These are phyloP conservation scores for Atherix ibis DNA, from an alignment of 2,888 invertebrate genomes.

Conservation along the genomic window DNA sequence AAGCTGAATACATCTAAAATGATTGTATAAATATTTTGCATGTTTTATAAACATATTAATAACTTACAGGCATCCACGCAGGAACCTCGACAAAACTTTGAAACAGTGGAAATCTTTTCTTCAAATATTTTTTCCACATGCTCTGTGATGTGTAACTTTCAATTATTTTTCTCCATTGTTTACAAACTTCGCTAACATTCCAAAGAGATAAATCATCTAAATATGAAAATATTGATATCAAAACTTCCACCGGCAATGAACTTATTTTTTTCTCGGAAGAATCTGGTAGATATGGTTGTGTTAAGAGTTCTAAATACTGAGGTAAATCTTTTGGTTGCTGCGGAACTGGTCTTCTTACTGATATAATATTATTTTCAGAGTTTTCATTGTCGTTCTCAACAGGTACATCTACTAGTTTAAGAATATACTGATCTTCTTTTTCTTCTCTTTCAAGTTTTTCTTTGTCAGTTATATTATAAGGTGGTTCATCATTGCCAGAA, in stretches of 20 bases:
- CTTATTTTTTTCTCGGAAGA: constrained; percentile 17
- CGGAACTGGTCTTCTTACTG: constrained; percentile 13
- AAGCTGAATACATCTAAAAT: constrained; percentile 44
- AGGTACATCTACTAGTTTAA: not conserved
- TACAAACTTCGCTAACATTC: constrained; percentile 75
- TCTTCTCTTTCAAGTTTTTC: constrained; percentile 18
- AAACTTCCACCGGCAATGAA: constrained; percentile 40
- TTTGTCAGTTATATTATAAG: constrained; percentile 21
- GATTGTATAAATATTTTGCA: constrained; percentile 11
- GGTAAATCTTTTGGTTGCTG: constrained; percentile 23
- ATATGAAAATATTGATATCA: constrained; percentile 75
- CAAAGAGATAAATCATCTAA: constrained; percentile 84
- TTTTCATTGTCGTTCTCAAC: constrained; percentile 11
- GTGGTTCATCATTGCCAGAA: constrained; percentile 87
- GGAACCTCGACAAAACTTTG: constrained; percentile 51
- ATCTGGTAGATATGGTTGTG: constrained; percentile 18
- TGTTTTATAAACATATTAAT: constrained; percentile 25
- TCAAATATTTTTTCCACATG: constrained; percentile 66
- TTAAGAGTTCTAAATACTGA: constrained; percentile 24
- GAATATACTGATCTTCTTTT: constrained; percentile 13
- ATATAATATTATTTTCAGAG: constrained; percentile 18
- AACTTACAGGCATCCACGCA: constrained; percentile 42
- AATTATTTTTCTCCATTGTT: constrained; percentile 68
- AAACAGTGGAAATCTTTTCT: constrained; percentile 73
- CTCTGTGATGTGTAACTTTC: constrained; percentile 59